Evolutionary conservation across 2,113 vertebrate genomes (phyloP).

Genomic region (Microcebus murinus): DNA sequence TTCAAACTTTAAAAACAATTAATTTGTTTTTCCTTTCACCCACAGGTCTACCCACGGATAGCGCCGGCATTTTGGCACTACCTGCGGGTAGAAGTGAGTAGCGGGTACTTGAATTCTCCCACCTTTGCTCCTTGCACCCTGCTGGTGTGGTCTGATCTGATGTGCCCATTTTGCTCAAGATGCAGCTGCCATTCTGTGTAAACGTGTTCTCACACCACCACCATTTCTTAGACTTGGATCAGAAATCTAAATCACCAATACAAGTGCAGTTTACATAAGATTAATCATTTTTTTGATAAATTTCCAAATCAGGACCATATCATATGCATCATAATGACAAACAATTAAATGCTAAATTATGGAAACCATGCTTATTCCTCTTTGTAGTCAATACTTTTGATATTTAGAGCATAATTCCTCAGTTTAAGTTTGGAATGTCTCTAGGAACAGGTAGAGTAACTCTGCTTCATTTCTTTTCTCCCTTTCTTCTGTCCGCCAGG

Average conservation of each 20-base stretch:
- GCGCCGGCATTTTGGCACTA: slow-evolving; percentile 89
- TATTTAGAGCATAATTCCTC: slow-evolving; percentile 68
- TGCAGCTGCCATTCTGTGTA: slow-evolving; percentile 76
- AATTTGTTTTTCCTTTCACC: slow-evolving; percentile 86
- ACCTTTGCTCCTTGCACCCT: slow-evolving; percentile 74
- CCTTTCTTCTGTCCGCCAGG: slow-evolving; percentile 88
- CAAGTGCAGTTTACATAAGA: slow-evolving; percentile 52
- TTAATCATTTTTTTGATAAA: slow-evolving; percentile 58
- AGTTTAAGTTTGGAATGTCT: slow-evolving; percentile 70
- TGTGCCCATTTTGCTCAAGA: slow-evolving; percentile 69
- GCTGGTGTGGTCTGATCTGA: slow-evolving; percentile 63
- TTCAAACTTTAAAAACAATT: slow-evolving; percentile 79
- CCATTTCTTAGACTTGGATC: slow-evolving; percentile 60
- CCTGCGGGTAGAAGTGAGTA: slow-evolving; percentile 89
- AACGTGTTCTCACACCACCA: slow-evolving; percentile 66
- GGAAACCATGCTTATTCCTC: slow-evolving; percentile 64
- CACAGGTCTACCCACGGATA: slow-evolving; percentile 88
- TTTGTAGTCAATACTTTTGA: slow-evolving; percentile 68
- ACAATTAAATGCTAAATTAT: slow-evolving; percentile 31
- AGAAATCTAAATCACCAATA: slow-evolving; percentile 68
- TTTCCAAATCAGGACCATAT: slow-evolving; percentile 69
- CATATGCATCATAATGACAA: slow-evolving; percentile 67
- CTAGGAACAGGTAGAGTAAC: slow-evolving; percentile 65
- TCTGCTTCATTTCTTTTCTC: slow-evolving; percentile 78
- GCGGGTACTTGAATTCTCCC: slow-evolving; percentile 81